These are phyloP conservation scores for Drosophila austrosaltans DNA, from an alignment of 2,888 invertebrate species.

Conservation along the genomic window DNA sequence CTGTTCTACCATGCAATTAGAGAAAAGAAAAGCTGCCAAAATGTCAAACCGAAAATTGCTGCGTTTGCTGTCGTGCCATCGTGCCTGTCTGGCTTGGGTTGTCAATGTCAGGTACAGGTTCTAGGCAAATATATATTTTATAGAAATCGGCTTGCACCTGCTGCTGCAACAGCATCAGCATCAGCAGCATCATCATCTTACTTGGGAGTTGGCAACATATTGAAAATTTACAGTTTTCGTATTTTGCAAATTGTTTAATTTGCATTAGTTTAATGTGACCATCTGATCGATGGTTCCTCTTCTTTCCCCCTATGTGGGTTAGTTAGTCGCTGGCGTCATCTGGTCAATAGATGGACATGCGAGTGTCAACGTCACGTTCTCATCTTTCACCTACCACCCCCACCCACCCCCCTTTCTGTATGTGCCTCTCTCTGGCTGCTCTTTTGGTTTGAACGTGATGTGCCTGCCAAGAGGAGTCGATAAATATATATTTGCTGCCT, in stretches of 20 bases:
- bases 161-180: background rate
- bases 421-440: conserved; percentile 18
- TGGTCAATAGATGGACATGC: conserved; percentile 59
- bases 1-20: conserved; percentile 63
- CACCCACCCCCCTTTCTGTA: background rate
- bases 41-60: conserved; percentile 77
- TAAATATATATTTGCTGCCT: conserved; percentile 72
- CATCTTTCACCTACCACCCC: conserved; percentile 6
- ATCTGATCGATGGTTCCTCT: conserved; percentile 36
- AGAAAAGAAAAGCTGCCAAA: conserved; percentile 68
- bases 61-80: conserved; percentile 50
- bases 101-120: conserved; percentile 51
- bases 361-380: conserved; percentile 77
- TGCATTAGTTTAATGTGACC: conserved; percentile 53
- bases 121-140: conserved; percentile 36
- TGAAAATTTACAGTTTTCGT: conserved; percentile 48
- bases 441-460: conserved; percentile 53
- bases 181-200: background rate
- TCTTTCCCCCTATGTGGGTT: conserved; percentile 53
- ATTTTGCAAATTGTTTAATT: conserved; percentile 70
- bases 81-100: conserved; percentile 23
- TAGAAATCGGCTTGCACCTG: conserved; percentile 10
- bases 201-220: conserved; percentile 30
- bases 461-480: conserved; percentile 65
- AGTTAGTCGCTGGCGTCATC: conserved; percentile 54